Evolutionary conservation across 53 echinoderm and acorn worm species (phyloP).

Genomic region (Echinometra lucunter): DNA sequence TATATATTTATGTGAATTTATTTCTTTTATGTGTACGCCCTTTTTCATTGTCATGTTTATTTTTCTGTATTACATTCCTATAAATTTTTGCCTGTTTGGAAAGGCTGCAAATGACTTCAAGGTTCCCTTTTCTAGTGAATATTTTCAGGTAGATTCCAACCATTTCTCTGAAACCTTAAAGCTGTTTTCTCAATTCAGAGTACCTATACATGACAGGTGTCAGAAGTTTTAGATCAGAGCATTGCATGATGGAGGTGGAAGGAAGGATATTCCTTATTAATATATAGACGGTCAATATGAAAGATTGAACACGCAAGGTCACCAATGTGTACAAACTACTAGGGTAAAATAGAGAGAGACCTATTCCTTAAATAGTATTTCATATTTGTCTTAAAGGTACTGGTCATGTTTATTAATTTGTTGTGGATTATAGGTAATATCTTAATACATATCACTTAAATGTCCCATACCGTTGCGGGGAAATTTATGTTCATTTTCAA

Average conservation of each 20-base stretch:
- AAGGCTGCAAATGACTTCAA: neutral
- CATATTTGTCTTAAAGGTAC: neutral
- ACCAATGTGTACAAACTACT: neutral
- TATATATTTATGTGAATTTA: neutral
- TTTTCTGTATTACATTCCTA: neutral
- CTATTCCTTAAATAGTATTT: neutral
- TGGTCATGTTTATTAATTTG: neutral
- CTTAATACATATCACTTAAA: too few relatives aligned
- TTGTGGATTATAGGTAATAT: too few relatives aligned
- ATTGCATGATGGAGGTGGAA: neutral
- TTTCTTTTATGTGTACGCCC: neutral
- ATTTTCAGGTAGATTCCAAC: neutral
- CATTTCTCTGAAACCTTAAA: neutral
- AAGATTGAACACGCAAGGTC: neutral
- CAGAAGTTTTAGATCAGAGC: neutral
- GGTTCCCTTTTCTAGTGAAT: neutral
- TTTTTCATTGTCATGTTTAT: neutral
- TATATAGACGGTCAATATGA: constrained; percentile 17
- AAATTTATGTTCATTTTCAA: too few relatives aligned
- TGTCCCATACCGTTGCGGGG: too few relatives aligned
- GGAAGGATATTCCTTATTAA: constrained; percentile 34
- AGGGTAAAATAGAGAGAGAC: neutral
- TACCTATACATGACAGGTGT: constrained; percentile 17
- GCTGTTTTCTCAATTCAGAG: neutral
- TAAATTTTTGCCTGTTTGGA: neutral